Base-by-base conservation (phyloP, 2,113 vertebrate genomes). In the Parotia lawesii region DNA sequence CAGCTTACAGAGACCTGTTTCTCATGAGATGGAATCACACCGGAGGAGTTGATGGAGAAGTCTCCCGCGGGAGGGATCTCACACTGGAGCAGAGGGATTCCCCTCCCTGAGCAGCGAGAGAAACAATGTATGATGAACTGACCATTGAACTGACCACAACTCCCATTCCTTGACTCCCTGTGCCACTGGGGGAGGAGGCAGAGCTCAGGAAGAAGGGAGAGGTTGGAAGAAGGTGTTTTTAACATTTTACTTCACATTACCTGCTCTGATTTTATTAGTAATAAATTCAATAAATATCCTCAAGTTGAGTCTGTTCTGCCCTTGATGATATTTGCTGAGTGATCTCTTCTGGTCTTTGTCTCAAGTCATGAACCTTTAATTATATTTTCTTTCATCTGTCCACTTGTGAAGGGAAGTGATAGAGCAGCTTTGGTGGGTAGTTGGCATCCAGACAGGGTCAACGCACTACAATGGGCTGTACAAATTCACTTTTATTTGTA, bases 41-140 rank as follows among this genome's bases (percentile, higher is more conserved):
- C 0, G 0, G 19, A 64, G 24, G 12, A 12, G 19, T 2, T 65
- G 3, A 22, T n/a, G 29, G 19, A 29, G 29, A 40, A 10, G 28
- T 50, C 2, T 42, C 20, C 42, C 0, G 0, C n/a, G 60, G 31
- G 6, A 9, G 42, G 20, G 42, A 57, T 35, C 35, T 48, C 50
- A 16, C 24, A 20, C 29, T 48, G 29, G 29, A 57, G 20, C 42
- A 57, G 40, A 23, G 22, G 6, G 15, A 29, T 24, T 40, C 20
- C 4, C 48, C 20, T 40, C 24, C 42, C 29, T 57, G 35, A 57
- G 35, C 20, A 35, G 50, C 5, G 12, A n/a, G 19, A 48, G 19
- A 74, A n/a, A 40, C 29, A 40, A 4, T 20, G 24, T 56, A 13
- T 20, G 29, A 56, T 85, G 42, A 56, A n/a, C 24, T 21, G 15